Evolutionary conservation across 23 tunicate species (phyloP).

Genomic region (Ascidia mentula): DNA sequence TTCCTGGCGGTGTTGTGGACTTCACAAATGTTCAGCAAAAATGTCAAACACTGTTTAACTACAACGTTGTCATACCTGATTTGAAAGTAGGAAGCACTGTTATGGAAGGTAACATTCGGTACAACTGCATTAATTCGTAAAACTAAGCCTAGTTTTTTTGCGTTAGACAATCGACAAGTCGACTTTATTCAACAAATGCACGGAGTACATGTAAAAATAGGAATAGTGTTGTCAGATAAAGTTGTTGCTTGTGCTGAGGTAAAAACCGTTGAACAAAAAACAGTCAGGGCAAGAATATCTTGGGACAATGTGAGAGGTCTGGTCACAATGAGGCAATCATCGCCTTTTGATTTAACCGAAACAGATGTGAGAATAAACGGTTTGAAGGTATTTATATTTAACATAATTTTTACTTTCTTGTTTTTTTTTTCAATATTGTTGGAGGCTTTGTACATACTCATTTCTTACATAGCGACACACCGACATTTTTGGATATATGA

Average conservation of each 20-base stretch:
- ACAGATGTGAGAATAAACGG: conserved; percentile 40
- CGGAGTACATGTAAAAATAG: background rate
- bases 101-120: background rate
- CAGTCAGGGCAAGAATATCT: conserved; percentile 39
- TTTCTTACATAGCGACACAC: too few species aligned
- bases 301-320: conserved; percentile 64
- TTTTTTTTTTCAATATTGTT: too few species aligned
- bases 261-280: conserved; percentile 7
- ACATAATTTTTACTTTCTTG: too few species aligned
- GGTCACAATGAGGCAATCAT: conserved; percentile 41
- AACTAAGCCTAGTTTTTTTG: background rate
- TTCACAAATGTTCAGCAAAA: background rate
- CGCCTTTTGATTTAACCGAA: conserved; percentile 55
- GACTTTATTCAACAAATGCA: background rate
- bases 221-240: background rate
- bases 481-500: too few species aligned
- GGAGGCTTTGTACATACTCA: too few species aligned
- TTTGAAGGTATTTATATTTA: conserved; percentile 35
- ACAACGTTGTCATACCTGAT: background rate
- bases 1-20: background rate
- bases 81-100: background rate
- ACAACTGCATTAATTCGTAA: too few species aligned
- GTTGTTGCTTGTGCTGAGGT: conserved; percentile 2
- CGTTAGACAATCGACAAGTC: background rate
- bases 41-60: background rate